Conservation (phyloP, 2,888 invertebrate species). For the Lasioglossum morio region DNA sequence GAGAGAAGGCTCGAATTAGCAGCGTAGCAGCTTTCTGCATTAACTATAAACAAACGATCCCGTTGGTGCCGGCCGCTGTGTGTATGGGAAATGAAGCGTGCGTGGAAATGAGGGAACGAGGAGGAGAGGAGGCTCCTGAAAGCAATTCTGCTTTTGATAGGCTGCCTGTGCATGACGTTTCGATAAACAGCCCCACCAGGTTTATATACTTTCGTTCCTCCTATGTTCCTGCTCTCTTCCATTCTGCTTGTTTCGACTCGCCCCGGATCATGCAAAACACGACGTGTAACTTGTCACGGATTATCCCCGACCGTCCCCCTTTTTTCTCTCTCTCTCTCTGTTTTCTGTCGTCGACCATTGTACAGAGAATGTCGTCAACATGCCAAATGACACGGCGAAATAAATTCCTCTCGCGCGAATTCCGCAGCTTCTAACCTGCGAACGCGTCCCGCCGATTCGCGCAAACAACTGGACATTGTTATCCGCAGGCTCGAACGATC, state of each 20-base stretch:
- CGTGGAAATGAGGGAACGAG: conserved; percentile 55
- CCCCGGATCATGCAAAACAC: conserved; percentile 62
- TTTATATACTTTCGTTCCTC: conserved; percentile 68
- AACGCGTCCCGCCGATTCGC: background rate
- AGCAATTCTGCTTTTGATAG: conserved; percentile 75
- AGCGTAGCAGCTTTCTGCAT: conserved; percentile 39
- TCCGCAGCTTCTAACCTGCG: background rate
- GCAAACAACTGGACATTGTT: background rate
- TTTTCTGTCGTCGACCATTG: conserved; percentile 1
- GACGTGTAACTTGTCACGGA: conserved; percentile 63
- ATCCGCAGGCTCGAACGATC: background rate
- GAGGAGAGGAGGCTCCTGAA: conserved; percentile 48
- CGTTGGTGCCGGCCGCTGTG: conserved; percentile 9
- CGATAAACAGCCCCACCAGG: conserved; percentile 78
- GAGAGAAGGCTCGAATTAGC: conserved; percentile 43
- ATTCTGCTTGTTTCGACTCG: conserved; percentile 49
- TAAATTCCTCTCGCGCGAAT: background rate
- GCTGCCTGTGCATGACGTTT: conserved; percentile 80
- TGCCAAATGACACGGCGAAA: conserved; percentile 20
- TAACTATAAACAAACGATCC: conserved; percentile 70
- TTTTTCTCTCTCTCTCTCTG: rapidly evolving
- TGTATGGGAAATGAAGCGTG: conserved; percentile 72
- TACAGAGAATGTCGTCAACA: conserved; percentile 23
- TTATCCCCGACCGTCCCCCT: conserved; percentile 40
- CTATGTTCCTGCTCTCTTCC: conserved; percentile 44